Conservation (phyloP, 2,113 vertebrate genomes). For the Daboia siamensis region DNA sequence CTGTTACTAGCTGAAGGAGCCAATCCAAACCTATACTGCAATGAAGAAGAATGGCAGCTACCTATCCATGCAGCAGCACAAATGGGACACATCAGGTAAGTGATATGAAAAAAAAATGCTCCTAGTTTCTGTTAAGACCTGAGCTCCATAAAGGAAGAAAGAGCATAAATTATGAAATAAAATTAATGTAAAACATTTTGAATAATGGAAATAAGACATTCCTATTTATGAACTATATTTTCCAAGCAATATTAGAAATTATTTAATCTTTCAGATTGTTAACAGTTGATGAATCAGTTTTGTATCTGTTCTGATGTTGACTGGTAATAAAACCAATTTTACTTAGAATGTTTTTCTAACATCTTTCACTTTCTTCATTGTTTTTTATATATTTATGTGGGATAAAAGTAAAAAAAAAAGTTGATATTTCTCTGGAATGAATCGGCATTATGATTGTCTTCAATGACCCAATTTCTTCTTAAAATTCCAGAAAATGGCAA, state of each 20-base stretch:
- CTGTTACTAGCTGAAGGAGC: constrained; percentile 78
- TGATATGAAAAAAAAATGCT: constrained; percentile 29
- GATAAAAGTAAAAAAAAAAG: background rate
- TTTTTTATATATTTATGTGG: background rate
- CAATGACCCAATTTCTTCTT: background rate
- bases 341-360: background rate
- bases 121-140: background rate
- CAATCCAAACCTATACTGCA: constrained; percentile 85
- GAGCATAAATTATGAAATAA: background rate
- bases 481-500: background rate
- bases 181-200: background rate
- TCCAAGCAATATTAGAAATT: background rate
- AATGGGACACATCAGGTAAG: constrained; percentile 83
- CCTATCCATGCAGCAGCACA: constrained; percentile 91
- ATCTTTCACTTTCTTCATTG: background rate
- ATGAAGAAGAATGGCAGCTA: constrained; percentile 82
- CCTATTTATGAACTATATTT: background rate
- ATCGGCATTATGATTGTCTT: background rate
- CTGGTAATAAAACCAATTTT: background rate
- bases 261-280: background rate
- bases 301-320: background rate
- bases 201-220: background rate
- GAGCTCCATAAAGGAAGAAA: background rate
- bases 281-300: background rate
- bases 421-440: background rate